Conservation (phyloP, 1,140 invertebrate species). For the Acyrthosiphon pisum region DNA sequence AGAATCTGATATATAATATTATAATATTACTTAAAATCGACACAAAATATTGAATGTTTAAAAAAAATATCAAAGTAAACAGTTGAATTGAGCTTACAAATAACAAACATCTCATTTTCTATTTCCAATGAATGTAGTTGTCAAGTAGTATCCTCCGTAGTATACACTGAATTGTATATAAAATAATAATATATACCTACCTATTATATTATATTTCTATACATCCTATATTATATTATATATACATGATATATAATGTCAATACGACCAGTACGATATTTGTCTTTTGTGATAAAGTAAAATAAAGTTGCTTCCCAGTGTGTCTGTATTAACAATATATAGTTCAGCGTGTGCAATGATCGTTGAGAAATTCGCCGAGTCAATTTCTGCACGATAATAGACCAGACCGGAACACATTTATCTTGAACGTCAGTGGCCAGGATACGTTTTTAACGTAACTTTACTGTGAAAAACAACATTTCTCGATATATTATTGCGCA, state of each 20-base stretch:
- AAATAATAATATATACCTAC: neutral
- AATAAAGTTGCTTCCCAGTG: neutral
- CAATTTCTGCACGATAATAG: neutral
- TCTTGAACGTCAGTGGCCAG: neutral
- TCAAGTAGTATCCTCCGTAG: neutral
- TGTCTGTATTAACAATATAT: neutral
- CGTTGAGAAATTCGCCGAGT: conserved; percentile 16
- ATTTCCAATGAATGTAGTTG: neutral
- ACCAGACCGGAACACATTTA: conserved; percentile 35
- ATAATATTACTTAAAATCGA: neutral
- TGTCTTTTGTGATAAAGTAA: neutral
- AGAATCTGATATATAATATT: neutral
- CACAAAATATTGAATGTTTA: neutral
- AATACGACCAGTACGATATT: neutral
- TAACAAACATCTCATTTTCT: neutral
- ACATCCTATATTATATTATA: too few species aligned
- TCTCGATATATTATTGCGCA: neutral
- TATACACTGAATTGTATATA: neutral
- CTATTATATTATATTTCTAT: too few species aligned
- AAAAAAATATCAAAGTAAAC: neutral
- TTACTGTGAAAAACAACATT: neutral
- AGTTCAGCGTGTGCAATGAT: neutral
- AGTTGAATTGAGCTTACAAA: neutral
- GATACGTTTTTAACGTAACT: conserved; percentile 20
- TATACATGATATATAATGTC: neutral